Conservation (phyloP, 2,113 vertebrate species). For the Paratilapia polleni region DNA sequence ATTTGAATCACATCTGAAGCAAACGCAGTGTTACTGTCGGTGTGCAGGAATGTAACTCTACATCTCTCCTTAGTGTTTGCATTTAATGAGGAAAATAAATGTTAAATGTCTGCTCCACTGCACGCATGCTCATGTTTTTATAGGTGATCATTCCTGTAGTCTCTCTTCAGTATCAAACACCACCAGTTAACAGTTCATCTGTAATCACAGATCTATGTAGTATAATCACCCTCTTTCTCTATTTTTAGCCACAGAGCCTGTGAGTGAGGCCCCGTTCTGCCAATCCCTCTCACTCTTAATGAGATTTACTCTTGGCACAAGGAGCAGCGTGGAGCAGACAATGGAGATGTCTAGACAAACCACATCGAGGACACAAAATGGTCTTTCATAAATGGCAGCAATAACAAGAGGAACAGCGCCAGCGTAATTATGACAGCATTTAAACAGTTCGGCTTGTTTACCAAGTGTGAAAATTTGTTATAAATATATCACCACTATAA, state of each 20-base stretch:
- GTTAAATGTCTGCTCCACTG: background rate
- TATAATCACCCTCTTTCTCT: constrained; percentile 37
- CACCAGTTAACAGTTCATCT: constrained; percentile 16
- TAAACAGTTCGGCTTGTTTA: background rate
- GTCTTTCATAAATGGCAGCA: constrained; percentile 1
- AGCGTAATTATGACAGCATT: background rate
- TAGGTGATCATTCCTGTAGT: background rate
- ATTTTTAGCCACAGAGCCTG: constrained; percentile 47
- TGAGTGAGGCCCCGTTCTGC: constrained; percentile 27
- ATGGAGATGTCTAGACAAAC: constrained; percentile 39
- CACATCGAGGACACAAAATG: constrained; percentile 11
- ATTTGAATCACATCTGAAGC: background rate
- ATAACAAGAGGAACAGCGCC: background rate
- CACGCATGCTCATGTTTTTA: background rate
- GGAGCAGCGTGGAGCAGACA: constrained; percentile 10
- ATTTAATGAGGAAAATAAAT: background rate
- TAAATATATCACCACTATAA: background rate
- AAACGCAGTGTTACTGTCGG: background rate
- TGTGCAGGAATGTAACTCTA: background rate
- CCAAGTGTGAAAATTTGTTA: background rate
- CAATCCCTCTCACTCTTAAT: constrained; percentile 44
- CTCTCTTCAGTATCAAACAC: background rate
- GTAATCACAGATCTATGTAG: constrained; percentile 40
- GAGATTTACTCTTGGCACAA: constrained; percentile 56
- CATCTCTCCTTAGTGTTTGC: background rate